phyloP scores from a whole-genome alignment of 2,797 vertebrate genomes.

The Geotria australis region DNA sequence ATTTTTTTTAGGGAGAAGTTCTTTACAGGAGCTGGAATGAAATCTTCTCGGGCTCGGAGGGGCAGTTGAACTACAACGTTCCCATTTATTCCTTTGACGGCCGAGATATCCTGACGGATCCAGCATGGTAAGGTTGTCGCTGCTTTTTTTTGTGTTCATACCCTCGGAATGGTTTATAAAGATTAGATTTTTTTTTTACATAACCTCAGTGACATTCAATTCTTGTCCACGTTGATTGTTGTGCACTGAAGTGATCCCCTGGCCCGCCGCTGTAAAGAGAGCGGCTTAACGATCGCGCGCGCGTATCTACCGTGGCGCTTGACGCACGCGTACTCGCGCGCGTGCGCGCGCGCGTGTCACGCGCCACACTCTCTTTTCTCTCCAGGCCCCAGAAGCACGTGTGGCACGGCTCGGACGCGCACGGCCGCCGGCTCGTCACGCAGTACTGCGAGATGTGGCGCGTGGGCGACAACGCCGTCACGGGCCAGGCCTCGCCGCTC shows the following conservation, averaged over 20 bases:
- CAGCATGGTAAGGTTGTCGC: constrained; percentile 41
- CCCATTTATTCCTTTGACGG: constrained; percentile 87
- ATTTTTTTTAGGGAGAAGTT: constrained; percentile 33
- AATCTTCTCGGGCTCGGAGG: constrained; percentile 37
- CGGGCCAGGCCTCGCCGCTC: constrained; percentile 47
- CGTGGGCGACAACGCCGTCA: constrained; percentile 23
- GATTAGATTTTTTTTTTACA: too few relatives aligned
- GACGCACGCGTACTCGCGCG: too few relatives aligned
- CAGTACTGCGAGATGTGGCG: constrained; percentile 73
- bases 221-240: too few relatives aligned
- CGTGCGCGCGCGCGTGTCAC: too few relatives aligned
- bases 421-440: constrained; percentile 29
- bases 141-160: background rate
- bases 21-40: constrained; percentile 57
- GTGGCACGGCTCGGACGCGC: constrained; percentile 53
- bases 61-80: constrained; percentile 19
- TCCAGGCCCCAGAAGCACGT: constrained; percentile 57
- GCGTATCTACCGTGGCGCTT: too few relatives aligned
- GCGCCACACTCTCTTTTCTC: too few relatives aligned
- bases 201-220: too few relatives aligned
- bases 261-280: too few relatives aligned
- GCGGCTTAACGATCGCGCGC: too few relatives aligned
- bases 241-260: too few relatives aligned
- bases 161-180: too few relatives aligned
- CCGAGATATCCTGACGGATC: constrained; percentile 44